Evolutionary conservation across 2,888 invertebrate genomes (phyloP).

Genomic region (Eurois occulta): DNA sequence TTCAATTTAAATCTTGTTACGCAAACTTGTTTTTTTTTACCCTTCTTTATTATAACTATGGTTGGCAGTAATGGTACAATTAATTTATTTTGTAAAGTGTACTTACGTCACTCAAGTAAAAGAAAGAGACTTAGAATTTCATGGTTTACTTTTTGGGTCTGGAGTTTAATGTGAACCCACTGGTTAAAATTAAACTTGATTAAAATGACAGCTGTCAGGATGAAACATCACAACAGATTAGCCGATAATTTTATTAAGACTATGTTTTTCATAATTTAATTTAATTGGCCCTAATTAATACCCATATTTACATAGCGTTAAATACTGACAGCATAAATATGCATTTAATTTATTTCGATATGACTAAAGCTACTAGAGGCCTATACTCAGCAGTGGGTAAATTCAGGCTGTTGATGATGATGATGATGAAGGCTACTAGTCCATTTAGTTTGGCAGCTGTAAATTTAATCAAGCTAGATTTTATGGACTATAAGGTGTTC

Average conservation of each 20-base stretch:
- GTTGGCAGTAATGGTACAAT: not conserved
- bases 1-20: conserved; percentile 35
- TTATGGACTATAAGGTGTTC: not conserved
- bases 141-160: not conserved
- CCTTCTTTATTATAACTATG: no score
- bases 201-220: not conserved
- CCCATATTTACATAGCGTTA: no score
- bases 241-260: not conserved
- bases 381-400: no score
- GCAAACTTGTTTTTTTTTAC: conserved; percentile 22
- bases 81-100: not conserved
- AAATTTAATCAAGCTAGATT: no score
- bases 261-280: not conserved
- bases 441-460: no score
- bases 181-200: not conserved
- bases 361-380: no score
- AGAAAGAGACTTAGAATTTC: not conserved
- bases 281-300: not conserved
- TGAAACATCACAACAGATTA: no score
- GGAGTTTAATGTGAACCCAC: not conserved
- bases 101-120: not conserved
- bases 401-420: no score
- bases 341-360: no score
- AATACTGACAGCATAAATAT: not conserved
- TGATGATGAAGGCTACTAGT: no score